Evolutionary conservation across 2,888 invertebrate species (phyloP), one percentile per base, ranked within the genome.

Genomic region (Arctia plantaginis): DNA sequence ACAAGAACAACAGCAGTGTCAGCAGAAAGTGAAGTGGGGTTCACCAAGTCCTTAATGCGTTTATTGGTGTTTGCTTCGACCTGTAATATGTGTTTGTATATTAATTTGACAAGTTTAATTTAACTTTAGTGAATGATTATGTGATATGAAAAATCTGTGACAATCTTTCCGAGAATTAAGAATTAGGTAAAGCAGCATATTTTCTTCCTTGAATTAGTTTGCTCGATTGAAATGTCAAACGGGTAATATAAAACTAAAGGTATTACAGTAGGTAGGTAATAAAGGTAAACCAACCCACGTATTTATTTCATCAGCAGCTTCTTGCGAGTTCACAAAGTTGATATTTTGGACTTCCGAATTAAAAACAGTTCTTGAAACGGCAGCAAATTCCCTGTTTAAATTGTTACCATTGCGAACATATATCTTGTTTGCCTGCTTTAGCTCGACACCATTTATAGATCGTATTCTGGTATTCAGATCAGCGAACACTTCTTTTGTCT

Each of bases 1-100:
- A 98, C 97, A 12, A 99, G 96, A 2, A 98, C 96, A 78, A 97
- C 93, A 66, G 96, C 94, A 0, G 98, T 98, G 0, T 87, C 79
- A 0, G 20, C 66, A 83, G 91, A 85, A 3, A 98, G 86, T 77
- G 93, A 89, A 39, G 91, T 94, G 0, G 97, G 70, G 1, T 93
- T 86, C 66, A 99, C 93, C 18, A 99, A 94, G 82, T 94, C 85
- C 78, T 94, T 93, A 75, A 95, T 95, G 73, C 89, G 91, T 51
- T 93, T 79, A 78, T 94, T 94, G 3, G 95, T 95, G 76, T 94
- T 88, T 0, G 90, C 87, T 89, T 94, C 95, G 59, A 95, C 94
- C 95, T 95, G 81, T 20, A 73, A 62, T 27, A n/a, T 12, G n/a
- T 55, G 44, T n/a, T n/a, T n/a, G n/a, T n/a, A n/a, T n/a, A n/a